Evolutionary conservation across 2,797 vertebrate species (phyloP), one percentile per base, ranked within the genome.

Genomic region (Notamacropus eugenii): DNA sequence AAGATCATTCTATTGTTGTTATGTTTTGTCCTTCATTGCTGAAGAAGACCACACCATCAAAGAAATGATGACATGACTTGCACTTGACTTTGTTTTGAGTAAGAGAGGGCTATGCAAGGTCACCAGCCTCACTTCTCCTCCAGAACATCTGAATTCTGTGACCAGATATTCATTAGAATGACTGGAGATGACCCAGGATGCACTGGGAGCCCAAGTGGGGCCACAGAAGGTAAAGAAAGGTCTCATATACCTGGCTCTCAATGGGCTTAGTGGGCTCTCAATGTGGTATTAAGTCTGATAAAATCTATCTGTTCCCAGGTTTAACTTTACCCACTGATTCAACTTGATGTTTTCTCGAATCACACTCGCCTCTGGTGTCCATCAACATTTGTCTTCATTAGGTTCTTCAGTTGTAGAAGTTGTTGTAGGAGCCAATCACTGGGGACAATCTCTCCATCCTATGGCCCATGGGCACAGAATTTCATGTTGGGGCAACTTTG

Each of bases 341-440:
- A 99, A 98, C 55, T 97, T 98, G 94, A 99, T 98, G 56, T 99
- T 99, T 94, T 98, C 99, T 97, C 99, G 98, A 91, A 99, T 99
- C 98, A 99, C 97, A 34, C 98, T 99, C 94, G 99, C 99, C 97
- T 99, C 99, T 19, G 99, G 98, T 99, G 98, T 99, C 99, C 99
- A 99, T 99, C 97, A 99, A 97, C 98, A 99, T 98, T 99, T 99
- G 98, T 99, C 98, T 98, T 99, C 99, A 97, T 90, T 98, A 12
- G 99, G 99, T 96, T 99, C 99, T 93, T 99, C 99, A 5, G 99
- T 99, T 93, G 99, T 99, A 97, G 99, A 99, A 96, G 99, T 99
- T 82, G 99, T 99, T 96, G 99, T 99, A 94, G 99, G 99, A 93
- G 99, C 99, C 99, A 99, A 99, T 99, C 99, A 99, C 96, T 97